These are phyloP conservation scores for Trichechus manatus DNA, from an alignment of 2,113 vertebrate species.

Conservation along the genomic window DNA sequence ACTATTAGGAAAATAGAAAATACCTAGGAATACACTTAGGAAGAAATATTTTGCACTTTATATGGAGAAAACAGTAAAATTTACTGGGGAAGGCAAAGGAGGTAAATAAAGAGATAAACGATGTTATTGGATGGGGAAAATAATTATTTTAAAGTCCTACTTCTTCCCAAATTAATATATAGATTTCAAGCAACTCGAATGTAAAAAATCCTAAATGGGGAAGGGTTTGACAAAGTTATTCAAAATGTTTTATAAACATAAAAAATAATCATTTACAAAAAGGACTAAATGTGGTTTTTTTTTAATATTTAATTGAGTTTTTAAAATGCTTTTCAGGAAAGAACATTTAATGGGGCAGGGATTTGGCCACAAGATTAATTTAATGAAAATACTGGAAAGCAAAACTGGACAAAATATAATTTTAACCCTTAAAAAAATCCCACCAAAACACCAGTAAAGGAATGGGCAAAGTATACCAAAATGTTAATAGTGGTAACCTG, in stretches of 20 bases:
- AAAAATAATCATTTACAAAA: background rate
- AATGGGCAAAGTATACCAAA: background rate
- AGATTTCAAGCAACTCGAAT: background rate
- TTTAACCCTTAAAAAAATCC: background rate
- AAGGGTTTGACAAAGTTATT: background rate
- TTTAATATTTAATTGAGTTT: background rate
- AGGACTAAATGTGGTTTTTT: background rate
- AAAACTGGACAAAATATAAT: background rate
- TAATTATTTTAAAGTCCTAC: slow-evolving; percentile 16
- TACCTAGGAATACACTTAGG: background rate
- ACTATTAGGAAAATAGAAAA: background rate
- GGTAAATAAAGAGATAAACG: background rate
- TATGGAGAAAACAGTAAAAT: too few relatives aligned
- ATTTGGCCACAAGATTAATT: background rate
- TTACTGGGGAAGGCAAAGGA: background rate
- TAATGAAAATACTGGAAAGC: background rate
- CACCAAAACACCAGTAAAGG: background rate
- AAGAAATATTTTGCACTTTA: background rate
- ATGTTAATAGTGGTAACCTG: background rate
- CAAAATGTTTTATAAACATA: background rate
- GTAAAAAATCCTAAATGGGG: background rate
- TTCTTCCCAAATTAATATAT: background rate
- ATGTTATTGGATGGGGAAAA: background rate
- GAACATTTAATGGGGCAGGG: background rate
- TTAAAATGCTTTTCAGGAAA: background rate